A percentile compares a stretch with the other conserved stretches of the same genome.
Conservation (phyloP, 1,140 invertebrate species). For the Leptinotarsa lineolata region DNA sequence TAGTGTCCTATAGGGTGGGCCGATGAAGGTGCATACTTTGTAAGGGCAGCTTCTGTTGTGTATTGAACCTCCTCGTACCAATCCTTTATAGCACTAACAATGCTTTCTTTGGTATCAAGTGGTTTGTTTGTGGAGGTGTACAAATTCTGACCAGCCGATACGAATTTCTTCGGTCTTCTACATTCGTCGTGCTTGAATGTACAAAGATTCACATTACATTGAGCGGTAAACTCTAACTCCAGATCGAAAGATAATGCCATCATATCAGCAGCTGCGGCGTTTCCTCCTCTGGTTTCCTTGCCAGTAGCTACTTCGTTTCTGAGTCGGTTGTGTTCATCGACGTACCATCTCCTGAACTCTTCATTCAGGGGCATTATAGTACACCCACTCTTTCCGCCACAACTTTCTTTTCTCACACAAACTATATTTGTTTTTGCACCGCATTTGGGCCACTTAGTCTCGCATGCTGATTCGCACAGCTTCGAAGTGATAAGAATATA, state of each 20-base stretch:
- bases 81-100: not conserved
- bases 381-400: not conserved
- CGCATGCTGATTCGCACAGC: not conserved
- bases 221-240: slow-evolving; percentile 22
- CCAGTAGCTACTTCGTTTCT: slow-evolving; percentile 12
- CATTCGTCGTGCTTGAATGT: slow-evolving; percentile 24
- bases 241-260: slow-evolving; percentile 25
- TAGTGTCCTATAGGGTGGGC: slow-evolving; percentile 27
- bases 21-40: not conserved
- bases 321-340: slow-evolving; percentile 9
- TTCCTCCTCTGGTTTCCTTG: slow-evolving; percentile 9
- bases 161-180: slow-evolving; percentile 11
- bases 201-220: slow-evolving; percentile 23
- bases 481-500: not conserved
- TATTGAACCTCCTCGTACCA: slow-evolving; percentile 30
- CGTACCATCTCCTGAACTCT: not conserved
- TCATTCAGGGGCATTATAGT: not conserved
- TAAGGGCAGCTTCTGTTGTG: not conserved
- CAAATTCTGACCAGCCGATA: slow-evolving; percentile 26
- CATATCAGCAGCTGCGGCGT: slow-evolving; percentile 26
- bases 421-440: not conserved
- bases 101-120: not conserved
- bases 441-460: slow-evolving; percentile 8
- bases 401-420: not conserved
- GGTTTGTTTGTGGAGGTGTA: not conserved